Conservation (phyloP, 2,113 vertebrate genomes). For the Carollia perspicillata region DNA sequence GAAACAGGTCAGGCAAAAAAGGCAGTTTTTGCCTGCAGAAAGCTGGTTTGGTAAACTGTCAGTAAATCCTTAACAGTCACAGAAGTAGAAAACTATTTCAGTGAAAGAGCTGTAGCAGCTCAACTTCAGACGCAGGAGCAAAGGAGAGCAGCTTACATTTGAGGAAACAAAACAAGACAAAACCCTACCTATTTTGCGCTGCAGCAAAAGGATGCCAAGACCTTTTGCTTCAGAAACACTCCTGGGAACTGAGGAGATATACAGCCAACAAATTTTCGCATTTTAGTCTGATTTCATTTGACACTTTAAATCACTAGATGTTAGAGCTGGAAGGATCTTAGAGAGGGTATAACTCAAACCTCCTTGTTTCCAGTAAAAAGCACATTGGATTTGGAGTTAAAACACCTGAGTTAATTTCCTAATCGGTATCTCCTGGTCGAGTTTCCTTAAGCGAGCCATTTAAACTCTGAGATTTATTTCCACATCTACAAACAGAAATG, state of each 20-base stretch:
- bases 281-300: not conserved
- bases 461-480: not conserved
- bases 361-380: not conserved
- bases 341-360: not conserved
- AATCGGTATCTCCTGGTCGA: not conserved
- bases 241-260: not conserved
- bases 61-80: slow-evolving; percentile 8
- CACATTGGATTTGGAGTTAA: not conserved
- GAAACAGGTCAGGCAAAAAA: slow-evolving; percentile 50
- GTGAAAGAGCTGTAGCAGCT: not conserved
- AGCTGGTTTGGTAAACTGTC: not conserved
- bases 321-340: not conserved
- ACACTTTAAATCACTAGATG: not conserved
- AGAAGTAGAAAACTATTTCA: not conserved
- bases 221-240: not conserved
- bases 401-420: not conserved
- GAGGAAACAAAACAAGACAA: not conserved
- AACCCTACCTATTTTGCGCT: not conserved
- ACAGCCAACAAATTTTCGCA: not conserved
- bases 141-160: not conserved
- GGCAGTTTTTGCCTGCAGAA: slow-evolving; percentile 38
- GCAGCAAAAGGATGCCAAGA: not conserved
- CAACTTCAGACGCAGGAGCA: not conserved
- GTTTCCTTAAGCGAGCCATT: not conserved
- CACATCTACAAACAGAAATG: not conserved